phyloP scores from a whole-genome alignment of 2,888 invertebrate species.

The Drosophila anomalipes region DNA sequence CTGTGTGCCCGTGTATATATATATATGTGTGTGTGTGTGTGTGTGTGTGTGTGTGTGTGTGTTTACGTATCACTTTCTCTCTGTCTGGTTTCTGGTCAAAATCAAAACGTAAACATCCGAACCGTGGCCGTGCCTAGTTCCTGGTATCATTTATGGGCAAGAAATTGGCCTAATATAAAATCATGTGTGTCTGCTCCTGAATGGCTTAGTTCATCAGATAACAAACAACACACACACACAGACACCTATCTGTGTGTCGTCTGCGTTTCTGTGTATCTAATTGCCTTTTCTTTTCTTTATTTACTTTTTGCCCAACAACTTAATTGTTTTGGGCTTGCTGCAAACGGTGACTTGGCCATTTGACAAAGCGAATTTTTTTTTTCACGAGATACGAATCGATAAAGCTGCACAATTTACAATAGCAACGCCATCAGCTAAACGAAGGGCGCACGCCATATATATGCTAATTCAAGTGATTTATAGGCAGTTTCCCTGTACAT shows the following conservation, averaged over 20 bases:
- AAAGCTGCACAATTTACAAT: conserved; percentile 45
- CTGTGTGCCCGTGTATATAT: neutral
- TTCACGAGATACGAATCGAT: conserved; percentile 56
- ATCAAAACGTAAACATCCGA: conserved; percentile 75
- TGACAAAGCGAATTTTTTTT: conserved; percentile 50
- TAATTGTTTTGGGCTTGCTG: conserved; percentile 58
- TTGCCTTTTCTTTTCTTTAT: conserved; percentile 47
- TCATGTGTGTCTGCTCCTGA: conserved; percentile 70
- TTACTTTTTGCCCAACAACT: conserved; percentile 65
- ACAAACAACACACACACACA: conserved; percentile 32
- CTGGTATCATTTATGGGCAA: conserved; percentile 46
- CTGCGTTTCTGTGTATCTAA: conserved; percentile 25
- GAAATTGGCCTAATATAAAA: conserved; percentile 67
- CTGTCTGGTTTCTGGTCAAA: conserved; percentile 29
- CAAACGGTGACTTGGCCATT: conserved; percentile 49
- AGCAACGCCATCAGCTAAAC: conserved; percentile 18
- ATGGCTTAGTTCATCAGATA: conserved; percentile 74
- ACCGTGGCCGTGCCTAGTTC: conserved; percentile 70
- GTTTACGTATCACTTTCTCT: conserved; percentile 2
- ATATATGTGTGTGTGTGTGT: conserved; percentile 1
- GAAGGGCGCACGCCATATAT: conserved; percentile 2
- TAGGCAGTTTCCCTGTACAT: conserved; percentile 27
- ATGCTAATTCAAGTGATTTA: conserved; percentile 77
- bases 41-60: neutral
- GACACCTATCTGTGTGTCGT: neutral